These are phyloP conservation scores for Hermaeophaga mercurialis DNA, from an alignment of 2,888 invertebrate species.

Conservation along the genomic window DNA sequence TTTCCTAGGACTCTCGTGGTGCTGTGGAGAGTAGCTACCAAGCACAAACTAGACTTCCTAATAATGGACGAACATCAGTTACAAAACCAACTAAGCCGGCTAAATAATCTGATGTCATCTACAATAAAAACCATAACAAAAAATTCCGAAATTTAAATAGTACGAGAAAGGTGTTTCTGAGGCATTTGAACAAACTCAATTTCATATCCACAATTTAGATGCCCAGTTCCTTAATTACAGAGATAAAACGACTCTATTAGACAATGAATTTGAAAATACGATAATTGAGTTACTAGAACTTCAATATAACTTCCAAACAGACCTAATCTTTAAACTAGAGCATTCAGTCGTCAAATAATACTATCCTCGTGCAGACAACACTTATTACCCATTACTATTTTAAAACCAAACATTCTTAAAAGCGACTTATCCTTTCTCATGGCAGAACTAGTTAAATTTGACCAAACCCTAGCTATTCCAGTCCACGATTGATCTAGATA, in stretches of 20 bases:
- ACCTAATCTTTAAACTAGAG: not conserved
- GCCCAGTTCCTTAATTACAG: not conserved
- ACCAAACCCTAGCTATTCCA: constrained; percentile 29
- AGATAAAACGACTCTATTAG: not conserved
- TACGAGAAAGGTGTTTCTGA: constrained; percentile 1
- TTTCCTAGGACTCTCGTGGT: not conserved
- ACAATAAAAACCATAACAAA: constrained; percentile 1
- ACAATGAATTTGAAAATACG: not conserved
- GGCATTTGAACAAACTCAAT: not conserved
- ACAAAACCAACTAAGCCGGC: not conserved
- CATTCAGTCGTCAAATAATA: not conserved
- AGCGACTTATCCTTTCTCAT: not conserved
- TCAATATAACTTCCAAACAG: not conserved
- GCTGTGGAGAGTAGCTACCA: constrained; percentile 2
- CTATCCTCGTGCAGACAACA: not conserved
- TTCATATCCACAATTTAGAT: not conserved
- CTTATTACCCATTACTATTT: too few relatives aligned
- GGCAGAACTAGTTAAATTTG: not conserved
- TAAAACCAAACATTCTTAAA: not conserved
- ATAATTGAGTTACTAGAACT: not conserved
- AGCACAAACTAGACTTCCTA: constrained; percentile 3
- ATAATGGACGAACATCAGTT: not conserved
- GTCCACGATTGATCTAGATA: constrained; percentile 16
- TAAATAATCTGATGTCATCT: not conserved
- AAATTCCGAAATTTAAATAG: constrained; percentile 1